Evolutionary conservation across 2,888 invertebrate species (phyloP).

Genomic region (Cheiracanthium punctorium): DNA sequence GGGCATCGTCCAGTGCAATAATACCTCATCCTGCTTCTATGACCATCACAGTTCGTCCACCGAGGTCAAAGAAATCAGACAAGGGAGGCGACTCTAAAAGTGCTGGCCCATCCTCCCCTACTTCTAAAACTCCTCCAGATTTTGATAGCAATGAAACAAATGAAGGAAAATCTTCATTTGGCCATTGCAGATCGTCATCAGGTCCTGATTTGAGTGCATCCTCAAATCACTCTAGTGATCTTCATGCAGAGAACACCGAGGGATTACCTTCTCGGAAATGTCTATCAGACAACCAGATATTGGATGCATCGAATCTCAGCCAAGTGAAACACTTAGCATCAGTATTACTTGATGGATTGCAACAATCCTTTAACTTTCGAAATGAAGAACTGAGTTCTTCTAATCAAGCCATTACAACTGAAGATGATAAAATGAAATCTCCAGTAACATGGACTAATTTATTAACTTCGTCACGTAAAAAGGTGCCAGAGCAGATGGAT

Average conservation of each 20-base stretch:
- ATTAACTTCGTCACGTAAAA: slow-evolving; percentile 23
- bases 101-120: slow-evolving; percentile 52
- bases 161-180: background rate
- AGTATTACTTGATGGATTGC: slow-evolving; percentile 44
- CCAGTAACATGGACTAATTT: slow-evolving; percentile 57
- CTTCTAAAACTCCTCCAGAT: slow-evolving; percentile 9
- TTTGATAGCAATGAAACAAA: slow-evolving; percentile 3
- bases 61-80: slow-evolving; percentile 10
- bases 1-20: slow-evolving; percentile 46
- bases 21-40: slow-evolving; percentile 59
- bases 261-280: background rate
- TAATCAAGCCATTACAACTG: background rate
- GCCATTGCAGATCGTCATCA: slow-evolving; percentile 53
- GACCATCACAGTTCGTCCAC: slow-evolving; percentile 47
- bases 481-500: background rate
- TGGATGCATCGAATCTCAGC: slow-evolving; percentile 26
- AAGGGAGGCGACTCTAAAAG: slow-evolving; percentile 4
- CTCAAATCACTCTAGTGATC: background rate
- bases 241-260: background rate
- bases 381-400: slow-evolving; percentile 8
- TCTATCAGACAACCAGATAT: slow-evolving; percentile 11
- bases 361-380: slow-evolving; percentile 32
- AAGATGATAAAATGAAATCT: slow-evolving; percentile 26
- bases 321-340: slow-evolving; percentile 58
- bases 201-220: slow-evolving; percentile 41